Evolutionary conservation across 2,113 vertebrate genomes (phyloP).

Genomic region (Microcebus lehilahytsara): DNA sequence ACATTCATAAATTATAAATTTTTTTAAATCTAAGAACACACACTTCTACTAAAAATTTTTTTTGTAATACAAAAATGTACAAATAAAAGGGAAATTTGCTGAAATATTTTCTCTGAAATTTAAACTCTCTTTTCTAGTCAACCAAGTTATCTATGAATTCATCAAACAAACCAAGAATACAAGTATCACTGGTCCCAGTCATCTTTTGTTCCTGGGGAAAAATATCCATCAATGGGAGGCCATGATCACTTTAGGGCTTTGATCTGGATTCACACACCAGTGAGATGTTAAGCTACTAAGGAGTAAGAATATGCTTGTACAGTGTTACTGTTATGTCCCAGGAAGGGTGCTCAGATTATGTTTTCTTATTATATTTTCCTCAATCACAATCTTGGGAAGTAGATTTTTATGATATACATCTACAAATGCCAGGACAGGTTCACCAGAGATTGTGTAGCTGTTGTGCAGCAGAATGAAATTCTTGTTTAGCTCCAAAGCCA

Average conservation of each 20-base stretch:
- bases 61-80: slow-evolving; percentile 1
- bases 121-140: neutral
- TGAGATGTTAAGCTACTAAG: neutral
- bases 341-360: neutral
- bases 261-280: neutral
- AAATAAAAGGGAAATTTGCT: neutral
- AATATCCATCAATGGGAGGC: neutral
- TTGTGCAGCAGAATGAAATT: neutral
- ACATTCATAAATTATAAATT: neutral
- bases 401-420: neutral
- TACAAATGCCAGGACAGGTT: neutral
- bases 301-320: neutral
- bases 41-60: neutral
- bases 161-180: neutral
- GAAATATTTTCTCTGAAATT: neutral
- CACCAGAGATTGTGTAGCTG: neutral
- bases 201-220: neutral
- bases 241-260: neutral
- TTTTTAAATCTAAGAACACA: neutral
- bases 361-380: neutral
- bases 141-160: neutral
- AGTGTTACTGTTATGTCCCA: neutral
- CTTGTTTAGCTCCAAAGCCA: neutral
- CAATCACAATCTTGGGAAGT: neutral
- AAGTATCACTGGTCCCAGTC: neutral